Evolutionary conservation across 2,797 vertebrate species (phyloP).

Genomic region (Gorsachius magnificus): DNA sequence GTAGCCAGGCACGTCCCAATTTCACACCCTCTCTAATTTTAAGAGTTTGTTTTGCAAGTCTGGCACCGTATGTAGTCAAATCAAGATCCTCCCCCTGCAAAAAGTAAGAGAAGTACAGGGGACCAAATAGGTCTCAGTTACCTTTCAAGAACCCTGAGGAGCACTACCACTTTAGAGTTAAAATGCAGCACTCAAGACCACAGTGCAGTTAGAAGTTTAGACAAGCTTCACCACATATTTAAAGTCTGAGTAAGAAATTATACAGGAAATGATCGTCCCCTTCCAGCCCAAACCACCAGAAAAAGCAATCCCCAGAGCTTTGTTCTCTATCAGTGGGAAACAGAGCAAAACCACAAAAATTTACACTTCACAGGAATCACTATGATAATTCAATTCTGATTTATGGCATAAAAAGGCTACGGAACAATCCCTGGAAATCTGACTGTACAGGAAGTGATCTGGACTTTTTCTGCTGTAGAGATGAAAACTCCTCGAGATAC

Average conservation of each 20-base stretch:
- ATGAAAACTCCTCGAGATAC: neutral
- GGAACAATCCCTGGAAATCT: constrained; percentile 46
- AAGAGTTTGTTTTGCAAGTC: neutral
- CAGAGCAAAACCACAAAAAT: constrained; percentile 58
- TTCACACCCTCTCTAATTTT: neutral
- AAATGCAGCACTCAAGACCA: neutral
- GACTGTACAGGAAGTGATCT: neutral
- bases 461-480: neutral
- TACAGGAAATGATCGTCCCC: constrained; percentile 60
- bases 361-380: constrained; percentile 18
- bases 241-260: constrained; percentile 64
- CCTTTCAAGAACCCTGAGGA: neutral
- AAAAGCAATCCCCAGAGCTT: constrained; percentile 52
- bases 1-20: neutral
- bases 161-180: neutral
- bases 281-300: constrained; percentile 49
- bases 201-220: neutral
- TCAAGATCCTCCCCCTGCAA: neutral
- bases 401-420: neutral
- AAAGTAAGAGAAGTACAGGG: neutral
- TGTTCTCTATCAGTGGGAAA: constrained; percentile 43
- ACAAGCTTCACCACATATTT: constrained; percentile 56
- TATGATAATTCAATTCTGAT: constrained; percentile 5
- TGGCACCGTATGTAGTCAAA: neutral
- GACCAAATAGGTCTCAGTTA: neutral